Conservation (phyloP, 1,140 invertebrate genomes). For the Meloidogyne chitwoodi region DNA sequence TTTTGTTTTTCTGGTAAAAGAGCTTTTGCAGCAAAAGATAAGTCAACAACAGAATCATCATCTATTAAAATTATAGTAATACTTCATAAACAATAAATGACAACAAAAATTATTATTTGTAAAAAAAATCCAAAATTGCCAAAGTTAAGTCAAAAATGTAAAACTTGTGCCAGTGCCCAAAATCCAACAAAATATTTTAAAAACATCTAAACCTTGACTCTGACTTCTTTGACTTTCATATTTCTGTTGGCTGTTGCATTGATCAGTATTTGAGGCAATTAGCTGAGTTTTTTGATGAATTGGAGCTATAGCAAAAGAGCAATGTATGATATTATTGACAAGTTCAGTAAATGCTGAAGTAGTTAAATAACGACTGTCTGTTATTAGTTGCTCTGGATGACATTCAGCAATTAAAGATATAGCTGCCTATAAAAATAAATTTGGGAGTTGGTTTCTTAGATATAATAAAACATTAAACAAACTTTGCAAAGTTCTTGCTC, state of each 20-base stretch:
- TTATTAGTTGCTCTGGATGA: conserved; percentile 80
- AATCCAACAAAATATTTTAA: too few species aligned
- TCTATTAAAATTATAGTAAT: background rate
- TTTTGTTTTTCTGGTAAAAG: background rate
- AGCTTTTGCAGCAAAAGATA: background rate
- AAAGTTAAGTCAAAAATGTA: too few species aligned
- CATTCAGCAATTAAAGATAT: conserved; percentile 70
- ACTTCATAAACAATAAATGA: too few species aligned
- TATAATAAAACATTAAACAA: too few species aligned
- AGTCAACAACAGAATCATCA: conserved; percentile 11
- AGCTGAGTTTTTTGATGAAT: conserved; percentile 3
- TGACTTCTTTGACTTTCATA: conserved; percentile 11
- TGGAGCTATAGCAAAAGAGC: conserved; percentile 54
- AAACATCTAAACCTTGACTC: conserved; percentile 7
- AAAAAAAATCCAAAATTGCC: too few species aligned
- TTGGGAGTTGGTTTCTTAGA: too few species aligned
- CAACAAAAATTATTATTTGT: too few species aligned
- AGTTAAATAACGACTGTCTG: conserved; percentile 89
- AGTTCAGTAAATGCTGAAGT: conserved; percentile 76
- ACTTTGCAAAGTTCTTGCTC: conserved; percentile 48
- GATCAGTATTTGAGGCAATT: background rate
- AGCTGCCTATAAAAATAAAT: conserved; percentile 68
- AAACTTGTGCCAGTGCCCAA: too few species aligned
- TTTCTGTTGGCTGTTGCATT: background rate
- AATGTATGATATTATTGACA: conserved; percentile 62